Evolutionary conservation across 2,113 vertebrate genomes (phyloP), one percentile per base, ranked within the genome.

Genomic region (Erinaceus europaeus): DNA sequence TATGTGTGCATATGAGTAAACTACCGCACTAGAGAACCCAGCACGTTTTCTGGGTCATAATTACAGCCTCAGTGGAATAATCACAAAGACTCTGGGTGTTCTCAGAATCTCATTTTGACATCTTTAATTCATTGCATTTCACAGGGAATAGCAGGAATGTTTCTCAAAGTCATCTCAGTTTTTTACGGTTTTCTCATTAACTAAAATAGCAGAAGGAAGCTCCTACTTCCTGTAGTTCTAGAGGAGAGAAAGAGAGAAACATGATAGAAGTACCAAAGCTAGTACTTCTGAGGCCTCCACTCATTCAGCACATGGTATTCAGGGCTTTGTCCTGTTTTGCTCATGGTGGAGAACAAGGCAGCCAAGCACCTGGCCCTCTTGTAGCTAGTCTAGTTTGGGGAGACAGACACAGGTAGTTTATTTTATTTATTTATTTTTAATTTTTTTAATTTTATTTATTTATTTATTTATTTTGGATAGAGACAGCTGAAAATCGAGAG

Each of bases 1-100:
- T 93, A 88, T 90, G 91, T 88, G 84, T 91, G 93, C 69, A 73
- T 93, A 53, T 87, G 83, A 95, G 85, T 81, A 91, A 64, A 79
- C 86, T 79, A 53, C n/a, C 88, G 88, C 53, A 93, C 83, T 93
- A 86, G 94, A 94, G 93, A 83, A 90, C 83, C 91, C 88, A 93
- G 85, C 85, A 87, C 69, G 80, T 90, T 93, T 84, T 92, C 91
- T 77, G 79, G 89, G 86, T 95, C 95, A 62, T 91, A n/a, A 77
- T 89, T 95, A 78, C 78, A 93, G 4, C 78, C 32, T 93, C 94
- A 93, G 92, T 85, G 95, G 61, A 86, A 62, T 36, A 32, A 44
- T 68, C 79, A 62, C 21, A 75, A 25, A 80, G 78, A 77, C 42
- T 12, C 1, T 25, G 34, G 21, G 57, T 77, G 25, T 62, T 44